These are phyloP conservation scores for Amblyraja radiata DNA, from an alignment of 2,797 vertebrate genomes.

Conservation along the genomic window DNA sequence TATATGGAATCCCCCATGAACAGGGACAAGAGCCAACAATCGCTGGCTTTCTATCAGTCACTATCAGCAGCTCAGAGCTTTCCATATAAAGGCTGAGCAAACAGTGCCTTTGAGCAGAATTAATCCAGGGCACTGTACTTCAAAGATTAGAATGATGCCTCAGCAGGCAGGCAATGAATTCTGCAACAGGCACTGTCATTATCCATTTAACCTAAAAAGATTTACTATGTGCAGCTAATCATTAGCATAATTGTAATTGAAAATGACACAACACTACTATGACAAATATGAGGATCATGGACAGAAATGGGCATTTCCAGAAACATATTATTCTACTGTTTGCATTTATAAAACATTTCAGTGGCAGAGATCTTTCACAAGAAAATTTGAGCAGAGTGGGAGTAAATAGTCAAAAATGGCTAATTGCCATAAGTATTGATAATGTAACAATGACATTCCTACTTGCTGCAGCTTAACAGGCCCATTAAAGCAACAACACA, in stretches of 20 bases:
- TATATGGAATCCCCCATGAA: neutral
- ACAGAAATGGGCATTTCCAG: neutral
- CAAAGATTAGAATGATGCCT: neutral
- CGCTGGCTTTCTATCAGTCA: neutral
- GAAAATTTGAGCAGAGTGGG: neutral
- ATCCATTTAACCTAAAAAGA: constrained; percentile 21
- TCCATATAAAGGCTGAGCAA: neutral
- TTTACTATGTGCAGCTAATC: neutral
- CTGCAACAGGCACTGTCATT: constrained; percentile 10
- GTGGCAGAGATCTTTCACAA: neutral
- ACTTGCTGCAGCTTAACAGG: no score
- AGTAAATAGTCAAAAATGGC: neutral
- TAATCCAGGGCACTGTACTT: neutral
- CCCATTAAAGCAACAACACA: no score
- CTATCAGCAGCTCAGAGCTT: neutral
- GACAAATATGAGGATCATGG: neutral
- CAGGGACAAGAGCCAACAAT: neutral
- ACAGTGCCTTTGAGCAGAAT: neutral
- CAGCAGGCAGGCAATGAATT: neutral
- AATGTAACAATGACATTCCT: no score
- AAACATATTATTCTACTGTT: neutral
- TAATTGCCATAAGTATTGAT: no score
- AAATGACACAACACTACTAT: constrained; percentile 39
- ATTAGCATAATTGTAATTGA: constrained; percentile 39
- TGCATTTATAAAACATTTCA: neutral